phyloP scores from a whole-genome alignment of 2,113 vertebrate species.

The Sapajus apella region DNA sequence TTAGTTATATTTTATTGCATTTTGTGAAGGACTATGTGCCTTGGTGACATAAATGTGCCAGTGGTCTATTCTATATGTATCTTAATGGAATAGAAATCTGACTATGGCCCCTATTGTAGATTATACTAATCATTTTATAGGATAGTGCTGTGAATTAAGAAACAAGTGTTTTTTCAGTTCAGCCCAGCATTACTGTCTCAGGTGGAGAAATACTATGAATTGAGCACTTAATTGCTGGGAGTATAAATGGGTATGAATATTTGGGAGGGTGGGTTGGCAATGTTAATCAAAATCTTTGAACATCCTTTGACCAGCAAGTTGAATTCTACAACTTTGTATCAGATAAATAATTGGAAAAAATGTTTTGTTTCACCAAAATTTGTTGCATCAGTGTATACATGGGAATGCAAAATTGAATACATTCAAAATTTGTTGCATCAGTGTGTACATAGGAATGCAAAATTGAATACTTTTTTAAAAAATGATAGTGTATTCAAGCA shows the following conservation, averaged over 20 bases:
- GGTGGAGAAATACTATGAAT: background rate
- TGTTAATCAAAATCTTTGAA: conserved; percentile 14
- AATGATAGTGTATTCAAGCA: background rate
- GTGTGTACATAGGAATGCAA: background rate
- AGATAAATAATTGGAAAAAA: background rate
- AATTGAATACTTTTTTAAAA: background rate
- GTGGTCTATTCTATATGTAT: background rate
- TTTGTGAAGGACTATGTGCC: background rate
- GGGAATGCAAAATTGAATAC: background rate
- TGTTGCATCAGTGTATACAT: background rate
- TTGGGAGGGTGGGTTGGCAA: background rate
- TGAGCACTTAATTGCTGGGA: background rate
- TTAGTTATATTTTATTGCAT: background rate
- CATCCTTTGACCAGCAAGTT: background rate
- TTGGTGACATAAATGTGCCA: background rate
- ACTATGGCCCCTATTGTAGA: background rate
- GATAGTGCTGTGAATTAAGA: background rate
- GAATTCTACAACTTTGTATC: background rate
- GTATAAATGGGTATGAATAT: background rate
- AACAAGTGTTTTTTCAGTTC: background rate
- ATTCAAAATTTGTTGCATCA: background rate
- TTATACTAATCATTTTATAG: background rate
- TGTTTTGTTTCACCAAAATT: background rate
- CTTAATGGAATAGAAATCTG: background rate
- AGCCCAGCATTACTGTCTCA: background rate